Base-by-base conservation (phyloP, 1,140 invertebrate species). In the Triops longicaudatus region DNA sequence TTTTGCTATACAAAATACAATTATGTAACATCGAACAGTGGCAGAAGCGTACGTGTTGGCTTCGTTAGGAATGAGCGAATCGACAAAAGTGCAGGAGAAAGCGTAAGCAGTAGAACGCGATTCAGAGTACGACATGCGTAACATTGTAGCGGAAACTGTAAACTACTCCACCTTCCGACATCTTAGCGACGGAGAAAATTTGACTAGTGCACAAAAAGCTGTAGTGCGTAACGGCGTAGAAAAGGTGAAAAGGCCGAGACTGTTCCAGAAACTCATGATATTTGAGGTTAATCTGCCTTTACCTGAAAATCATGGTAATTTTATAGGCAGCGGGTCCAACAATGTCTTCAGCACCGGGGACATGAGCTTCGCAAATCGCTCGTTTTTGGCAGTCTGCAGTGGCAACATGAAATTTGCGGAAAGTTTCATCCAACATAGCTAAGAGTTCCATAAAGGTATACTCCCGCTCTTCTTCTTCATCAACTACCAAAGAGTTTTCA, bases 391-490 rank as follows among this genome's bases (percentile, higher is more conserved):
- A 78, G 63, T 72, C 77, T 11, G 75, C 72, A 17, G 50, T 76
- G 31, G 44, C 28, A 26, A 78, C 72, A 14, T 78, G 9, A 41
- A 75, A 72, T 75, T 72, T 76, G 7, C 73, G 73, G 27, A 78
- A 78, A 37, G 74, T 41, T 76, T 78, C 77, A 17, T 78, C 77
- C 73, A 78, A 74, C 50, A 78, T 76, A 10, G 12, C 74, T 11
- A 78, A 27, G 10, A 78, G 74, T 22, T 78, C 77, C 44, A 78
- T 75, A 27, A 78, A 76, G 22, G 77, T 78, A 37, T 75, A 74
- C 2, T 77, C 12, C 5, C 73, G 37, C 37, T 77, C 76, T 12
- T 73, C 76, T 31, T 73, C 76, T 22, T 17, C 72, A 73, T 77
- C 26, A 11, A 22, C 31, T 72, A 1, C 9, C 31, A 37, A 37